Evolutionary conservation across 2,113 vertebrate genomes (phyloP), one percentile per base, ranked within the genome.

Genomic region (Mobula hypostoma): DNA sequence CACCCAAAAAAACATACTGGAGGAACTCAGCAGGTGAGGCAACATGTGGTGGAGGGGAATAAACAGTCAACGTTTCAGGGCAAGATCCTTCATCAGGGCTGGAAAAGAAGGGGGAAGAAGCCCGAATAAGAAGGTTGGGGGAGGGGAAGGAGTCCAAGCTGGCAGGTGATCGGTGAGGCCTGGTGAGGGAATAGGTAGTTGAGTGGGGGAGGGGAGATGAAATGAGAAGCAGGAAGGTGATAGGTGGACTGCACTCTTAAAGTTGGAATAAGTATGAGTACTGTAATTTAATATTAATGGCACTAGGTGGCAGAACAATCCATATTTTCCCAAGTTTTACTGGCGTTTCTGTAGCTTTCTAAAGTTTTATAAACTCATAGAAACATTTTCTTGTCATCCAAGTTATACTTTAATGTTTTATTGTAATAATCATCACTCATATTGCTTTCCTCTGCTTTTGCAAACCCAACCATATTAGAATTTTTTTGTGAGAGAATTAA

Each of bases 281-380:
- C 40, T 74, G 66, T 74, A 8, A 40, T 48, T 93, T 93, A 29
- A 15, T 74, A 14, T 93, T 48, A 21, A 4, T 76, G 68, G 7
- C 91, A 93, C 68, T 27, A 93, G 68, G 36, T 93, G 91, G 91
- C 70, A 74, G 91, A 29, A 12, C 48, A 48, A 48, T 48, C n/a
- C 61, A 66, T 7, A 17, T 66, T 66, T 66, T 90, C 61, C 29
- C 14, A 87, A 63, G 63, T 63, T 11, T n/a, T 63, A 63, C 80
- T 85, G 1, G 58, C n/a, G 14, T 88, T 88, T 12, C 27, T 63
- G 58, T n/a, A 56, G 27, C 24, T 56, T 0, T 0, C 12, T 29
- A 14, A 29, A 48, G 48, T 48, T 48, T 48, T 48, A 48, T 15
- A 19, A 61, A 27, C 27, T 14, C 12, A 63, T 88, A 15, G 11